These are phyloP conservation scores for Scaptodrosophila latifasciaeformis DNA, from an alignment of 2,888 invertebrate genomes.

Conservation along the genomic window DNA sequence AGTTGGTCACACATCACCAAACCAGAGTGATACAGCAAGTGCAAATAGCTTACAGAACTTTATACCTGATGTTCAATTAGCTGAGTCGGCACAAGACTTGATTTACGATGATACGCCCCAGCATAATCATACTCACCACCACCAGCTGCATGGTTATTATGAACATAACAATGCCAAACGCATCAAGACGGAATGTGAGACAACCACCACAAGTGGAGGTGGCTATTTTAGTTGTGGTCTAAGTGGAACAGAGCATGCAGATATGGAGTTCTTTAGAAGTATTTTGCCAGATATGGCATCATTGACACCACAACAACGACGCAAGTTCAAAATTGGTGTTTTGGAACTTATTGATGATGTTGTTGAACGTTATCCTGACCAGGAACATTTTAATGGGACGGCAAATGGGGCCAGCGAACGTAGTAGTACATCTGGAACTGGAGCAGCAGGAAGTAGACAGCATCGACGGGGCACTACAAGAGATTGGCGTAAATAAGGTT, in stretches of 20 bases:
- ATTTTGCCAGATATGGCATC: conserved; percentile 77
- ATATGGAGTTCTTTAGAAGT: conserved; percentile 77
- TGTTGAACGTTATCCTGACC: conserved; percentile 67
- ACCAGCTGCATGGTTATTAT: conserved; percentile 30
- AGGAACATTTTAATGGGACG: conserved; percentile 36
- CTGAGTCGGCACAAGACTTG: conserved; percentile 53
- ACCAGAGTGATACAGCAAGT: conserved; percentile 70
- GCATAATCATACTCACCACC: conserved; percentile 21
- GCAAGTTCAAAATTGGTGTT: conserved; percentile 77
- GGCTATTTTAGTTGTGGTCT: conserved; percentile 40
- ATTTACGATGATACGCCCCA: conserved; percentile 47
- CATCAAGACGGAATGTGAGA: conserved; percentile 70
- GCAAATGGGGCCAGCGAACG: conserved; percentile 27
- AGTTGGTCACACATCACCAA: conserved; percentile 44
- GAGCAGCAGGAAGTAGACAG: conserved; percentile 12
- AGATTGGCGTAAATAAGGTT: conserved; percentile 60
- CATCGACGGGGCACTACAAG: conserved; percentile 49
- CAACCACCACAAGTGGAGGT: conserved; percentile 44
- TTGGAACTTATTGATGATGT: conserved; percentile 76
- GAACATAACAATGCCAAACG: conserved; percentile 52
- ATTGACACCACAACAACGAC: conserved; percentile 76
- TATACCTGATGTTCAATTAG: conserved; percentile 69
- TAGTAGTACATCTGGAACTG: conserved; percentile 22
- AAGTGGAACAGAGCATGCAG: conserved; percentile 59
- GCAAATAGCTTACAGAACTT: conserved; percentile 72